Evolutionary conservation across 2,888 invertebrate genomes (phyloP).

Genomic region (Coelopa pilipes): DNA sequence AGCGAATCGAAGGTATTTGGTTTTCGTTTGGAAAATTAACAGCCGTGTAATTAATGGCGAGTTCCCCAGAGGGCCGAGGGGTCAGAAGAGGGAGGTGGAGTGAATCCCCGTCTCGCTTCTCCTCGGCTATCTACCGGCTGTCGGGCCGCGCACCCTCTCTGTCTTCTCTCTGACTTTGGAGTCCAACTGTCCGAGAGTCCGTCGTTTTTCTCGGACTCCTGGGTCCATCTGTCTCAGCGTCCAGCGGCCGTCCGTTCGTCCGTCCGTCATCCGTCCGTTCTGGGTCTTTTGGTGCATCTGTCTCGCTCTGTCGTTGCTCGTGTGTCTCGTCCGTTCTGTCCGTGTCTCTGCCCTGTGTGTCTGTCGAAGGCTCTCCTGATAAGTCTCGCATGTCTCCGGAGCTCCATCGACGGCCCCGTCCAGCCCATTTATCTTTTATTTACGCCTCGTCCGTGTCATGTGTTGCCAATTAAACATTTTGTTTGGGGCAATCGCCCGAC

Average conservation of each 20-base stretch:
- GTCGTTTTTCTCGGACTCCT: not conserved
- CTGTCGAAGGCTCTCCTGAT: constrained; percentile 8
- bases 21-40: constrained; percentile 25
- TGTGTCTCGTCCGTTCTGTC: not conserved
- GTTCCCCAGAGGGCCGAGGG: not conserved
- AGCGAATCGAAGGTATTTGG: constrained; percentile 7
- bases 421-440: constrained; percentile 12
- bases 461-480: constrained; percentile 27
- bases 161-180: not conserved
- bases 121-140: too few relatives aligned
- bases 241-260: not conserved
- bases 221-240: too few relatives aligned
- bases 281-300: not conserved
- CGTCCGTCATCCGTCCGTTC: not conserved
- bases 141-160: too few relatives aligned
- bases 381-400: constrained; percentile 11
- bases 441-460: constrained; percentile 5
- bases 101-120: too few relatives aligned
- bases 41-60: constrained; percentile 28
- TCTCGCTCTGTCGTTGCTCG: not conserved
- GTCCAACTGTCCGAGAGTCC: not conserved
- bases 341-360: not conserved
- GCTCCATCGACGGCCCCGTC: not conserved
- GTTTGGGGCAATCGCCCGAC: constrained; percentile 1
- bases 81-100: too few relatives aligned